Base-by-base conservation (phyloP, 2,113 vertebrate genomes). In the Theristicus caerulescens region DNA sequence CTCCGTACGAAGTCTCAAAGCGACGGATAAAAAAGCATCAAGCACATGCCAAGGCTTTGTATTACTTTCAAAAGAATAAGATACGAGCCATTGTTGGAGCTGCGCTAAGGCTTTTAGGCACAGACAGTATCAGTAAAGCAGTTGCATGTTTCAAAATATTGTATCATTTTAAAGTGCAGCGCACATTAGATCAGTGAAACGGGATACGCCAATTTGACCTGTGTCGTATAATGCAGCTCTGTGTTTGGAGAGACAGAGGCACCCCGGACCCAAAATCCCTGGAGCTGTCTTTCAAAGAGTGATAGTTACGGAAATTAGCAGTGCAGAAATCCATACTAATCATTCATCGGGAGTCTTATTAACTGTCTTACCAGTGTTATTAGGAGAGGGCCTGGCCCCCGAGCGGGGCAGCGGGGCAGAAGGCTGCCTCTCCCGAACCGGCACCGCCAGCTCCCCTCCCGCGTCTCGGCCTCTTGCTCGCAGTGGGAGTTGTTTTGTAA, bases 251-350 rank as follows among this genome's bases (percentile, higher is more conserved):
- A 98, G 98, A 98, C 97, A 96, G 98, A 96, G 98, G 97, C 98
- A 96, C 98, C 97, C 97, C 96, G 97, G 93, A 90, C 97, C 97
- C 98, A 90, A 96, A 98, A 99, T 99, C 99, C 98, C 98, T 98
- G 94, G 94, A 98, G 99, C 99, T 98, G 97, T 99, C 99, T 99
- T 99, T 99, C 99, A 99, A 98, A 98, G 99, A 98, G 99, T 98
- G 98, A 99, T 99, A 99, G 99, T 99, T 99, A 99, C 98, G 99
- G 99, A 99, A 99, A 99, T 99, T 99, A 99, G 99, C 97, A 49
- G 98, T 97, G 98, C 99, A 99, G 99, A 99, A 99, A 99, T 98
- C 98, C 99, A 97, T 97, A 97, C 99, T 98, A 98, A 97, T 99
- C 99, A 98, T 97, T 99, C 99, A 99, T 98, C 99, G 17, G 97